Base-by-base conservation (phyloP, 1,140 invertebrate species). In the Metaphire vulgaris region DNA sequence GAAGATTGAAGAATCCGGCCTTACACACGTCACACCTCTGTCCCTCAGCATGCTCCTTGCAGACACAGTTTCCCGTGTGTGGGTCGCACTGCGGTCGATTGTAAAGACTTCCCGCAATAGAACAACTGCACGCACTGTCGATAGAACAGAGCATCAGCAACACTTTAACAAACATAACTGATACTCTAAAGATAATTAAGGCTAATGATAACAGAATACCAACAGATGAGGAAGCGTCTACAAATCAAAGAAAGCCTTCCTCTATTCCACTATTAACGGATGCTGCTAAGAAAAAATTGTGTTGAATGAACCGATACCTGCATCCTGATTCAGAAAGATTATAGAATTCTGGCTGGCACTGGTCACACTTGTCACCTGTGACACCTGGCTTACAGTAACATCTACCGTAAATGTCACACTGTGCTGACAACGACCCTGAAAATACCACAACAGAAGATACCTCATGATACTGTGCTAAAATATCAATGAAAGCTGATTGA, bases 1-100 rank as follows among this genome's bases (percentile, higher is more conserved):
- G 92, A 76, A 99, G 86, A 83, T 97, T 94, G 88, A 99, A 99
- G 87, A 90, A 98, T 32, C 96, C 96, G 0, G 94, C 95, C 82
- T 98, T 97, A 86, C 97, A 99, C 86, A 95, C 29, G 88, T 92
- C 90, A 85, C 97, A 99, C 80, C 92, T 91, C 69, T 90, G 89
- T 2, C 96, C 96, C 14, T 89, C 87, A 1, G 92, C 93, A 85
- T 94, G 92, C 80, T 95, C 91, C 88, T 96, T 96, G 87, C 95
- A 98, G n/a, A 89, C 89, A 86, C 96, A 98, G 76, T 91, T 89
- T n/a, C 95, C 95, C 76, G 88, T 88, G 0, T 89, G 69, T 90
- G 88, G 29, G 88, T 86, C 91, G 84, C 97, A 99, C 16, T 88
- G 89, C 0, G 94, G 92, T 1, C 87, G 85, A 83, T 97, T 97